phyloP scores from a whole-genome alignment of 1,140 invertebrate species.

The Monomorium pharaonis region DNA sequence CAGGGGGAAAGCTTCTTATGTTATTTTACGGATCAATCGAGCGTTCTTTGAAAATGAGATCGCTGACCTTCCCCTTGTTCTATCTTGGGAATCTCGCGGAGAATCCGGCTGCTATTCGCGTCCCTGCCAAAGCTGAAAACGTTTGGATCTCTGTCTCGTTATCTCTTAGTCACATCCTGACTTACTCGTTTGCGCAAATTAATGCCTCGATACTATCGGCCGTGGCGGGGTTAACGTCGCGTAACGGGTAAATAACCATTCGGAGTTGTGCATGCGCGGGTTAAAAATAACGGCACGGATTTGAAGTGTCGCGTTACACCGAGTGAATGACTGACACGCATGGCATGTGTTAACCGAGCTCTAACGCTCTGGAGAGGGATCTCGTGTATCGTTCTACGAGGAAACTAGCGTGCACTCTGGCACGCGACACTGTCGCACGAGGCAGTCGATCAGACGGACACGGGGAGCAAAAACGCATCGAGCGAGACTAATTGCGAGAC shows the following conservation, averaged over 20 bases:
- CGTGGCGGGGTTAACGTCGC: conserved; percentile 59
- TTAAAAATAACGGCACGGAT: conserved; percentile 71
- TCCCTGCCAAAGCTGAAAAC: conserved; percentile 51
- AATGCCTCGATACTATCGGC: conserved; percentile 71
- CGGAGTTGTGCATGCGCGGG: conserved; percentile 7
- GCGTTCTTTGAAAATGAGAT: conserved; percentile 32
- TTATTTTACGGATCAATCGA: conserved; percentile 34
- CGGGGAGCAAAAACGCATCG: conserved; percentile 59
- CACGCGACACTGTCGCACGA: conserved; percentile 50
- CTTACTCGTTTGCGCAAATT: conserved; percentile 69
- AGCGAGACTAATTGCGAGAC: conserved; percentile 73
- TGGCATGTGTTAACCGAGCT: conserved; percentile 15
- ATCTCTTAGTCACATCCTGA: conserved; percentile 48
- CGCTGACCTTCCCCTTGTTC: conserved; percentile 31
- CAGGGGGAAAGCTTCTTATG: background rate
- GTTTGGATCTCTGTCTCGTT: conserved; percentile 67
- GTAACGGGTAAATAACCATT: conserved; percentile 66
- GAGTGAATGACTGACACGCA: conserved; percentile 56
- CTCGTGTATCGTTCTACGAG: conserved; percentile 6
- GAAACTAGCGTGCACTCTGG: background rate
- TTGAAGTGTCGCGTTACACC: conserved; percentile 34
- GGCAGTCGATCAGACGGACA: conserved; percentile 42
- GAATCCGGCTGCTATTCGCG: background rate
- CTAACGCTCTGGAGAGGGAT: background rate
- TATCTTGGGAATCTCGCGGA: conserved; percentile 42